Conservation (phyloP, 2,113 vertebrate genomes). For the Pungitius pungitius region DNA sequence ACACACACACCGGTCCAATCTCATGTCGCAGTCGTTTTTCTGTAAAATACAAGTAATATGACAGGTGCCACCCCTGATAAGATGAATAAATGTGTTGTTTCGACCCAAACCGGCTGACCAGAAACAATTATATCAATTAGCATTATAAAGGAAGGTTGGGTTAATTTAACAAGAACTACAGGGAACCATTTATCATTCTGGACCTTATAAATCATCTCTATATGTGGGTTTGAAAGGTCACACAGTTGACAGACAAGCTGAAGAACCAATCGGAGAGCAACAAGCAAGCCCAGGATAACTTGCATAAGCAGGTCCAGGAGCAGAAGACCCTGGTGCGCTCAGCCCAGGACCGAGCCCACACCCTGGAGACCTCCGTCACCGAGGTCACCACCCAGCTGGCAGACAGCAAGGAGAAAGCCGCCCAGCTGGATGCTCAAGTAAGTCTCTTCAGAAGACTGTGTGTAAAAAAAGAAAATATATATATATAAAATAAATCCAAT, state of each 20-base stretch:
- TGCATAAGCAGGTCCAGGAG: conserved; percentile 96
- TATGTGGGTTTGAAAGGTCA: conserved; percentile 79
- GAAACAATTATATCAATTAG: background rate
- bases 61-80: background rate
- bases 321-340: conserved; percentile 91
- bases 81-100: background rate
- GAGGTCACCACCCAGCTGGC: conserved; percentile 89
- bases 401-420: conserved; percentile 92
- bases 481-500: no score
- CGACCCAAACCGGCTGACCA: background rate
- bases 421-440: conserved; percentile 95
- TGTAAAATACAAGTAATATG: background rate
- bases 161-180: background rate
- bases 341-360: conserved; percentile 90
- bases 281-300: conserved; percentile 96
- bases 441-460: background rate
- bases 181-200: background rate
- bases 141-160: background rate
- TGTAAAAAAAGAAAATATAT: background rate
- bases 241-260: conserved; percentile 92
- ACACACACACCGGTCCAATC: background rate
- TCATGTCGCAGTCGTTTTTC: background rate
- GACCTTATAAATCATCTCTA: background rate
- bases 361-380: conserved; percentile 85
- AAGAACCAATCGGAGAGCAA: conserved; percentile 99